Conservation (phyloP, 2,797 vertebrate species). For the Discoglossus pictus region DNA sequence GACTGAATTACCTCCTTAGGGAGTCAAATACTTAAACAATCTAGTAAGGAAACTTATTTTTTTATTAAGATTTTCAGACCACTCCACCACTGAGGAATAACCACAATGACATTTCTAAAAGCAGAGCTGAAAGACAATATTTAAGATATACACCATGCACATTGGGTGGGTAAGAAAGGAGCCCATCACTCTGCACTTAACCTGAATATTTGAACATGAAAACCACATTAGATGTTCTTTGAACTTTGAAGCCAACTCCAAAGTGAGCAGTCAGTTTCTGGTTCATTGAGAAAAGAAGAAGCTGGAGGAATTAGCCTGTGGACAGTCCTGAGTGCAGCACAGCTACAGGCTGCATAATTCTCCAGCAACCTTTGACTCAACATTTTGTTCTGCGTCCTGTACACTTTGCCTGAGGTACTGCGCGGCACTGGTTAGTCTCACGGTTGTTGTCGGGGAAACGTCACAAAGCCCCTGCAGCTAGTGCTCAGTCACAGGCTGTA, state of each 20-base stretch:
- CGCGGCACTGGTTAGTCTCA: conserved; percentile 37
- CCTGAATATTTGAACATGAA: conserved; percentile 37
- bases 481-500: conserved; percentile 30
- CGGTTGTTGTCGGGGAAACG: conserved; percentile 21
- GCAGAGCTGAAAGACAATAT: conserved; percentile 24
- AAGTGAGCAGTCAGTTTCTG: conserved; percentile 25
- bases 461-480: conserved; percentile 22
- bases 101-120: conserved; percentile 21
- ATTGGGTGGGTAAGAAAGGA: conserved; percentile 23
- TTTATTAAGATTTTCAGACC: conserved; percentile 7
- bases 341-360: conserved; percentile 40
- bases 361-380: conserved; percentile 45
- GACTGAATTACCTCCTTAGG: not conserved
- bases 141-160: conserved; percentile 23
- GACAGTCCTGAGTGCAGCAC: not conserved
- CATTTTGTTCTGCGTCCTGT: conserved; percentile 31
- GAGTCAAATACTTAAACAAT: no score
- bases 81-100: not conserved
- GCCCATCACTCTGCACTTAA: conserved; percentile 26
- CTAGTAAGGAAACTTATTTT: not conserved
- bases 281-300: conserved; percentile 47
- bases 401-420: conserved; percentile 27
- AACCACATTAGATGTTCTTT: conserved; percentile 33
- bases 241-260: conserved; percentile 33
- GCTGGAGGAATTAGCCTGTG: conserved; percentile 20